A percentile compares a stretch with the other conserved stretches of the same genome.
phyloP scores from a whole-genome alignment of 2,888 invertebrate genomes.

The Erebia epiphron region DNA sequence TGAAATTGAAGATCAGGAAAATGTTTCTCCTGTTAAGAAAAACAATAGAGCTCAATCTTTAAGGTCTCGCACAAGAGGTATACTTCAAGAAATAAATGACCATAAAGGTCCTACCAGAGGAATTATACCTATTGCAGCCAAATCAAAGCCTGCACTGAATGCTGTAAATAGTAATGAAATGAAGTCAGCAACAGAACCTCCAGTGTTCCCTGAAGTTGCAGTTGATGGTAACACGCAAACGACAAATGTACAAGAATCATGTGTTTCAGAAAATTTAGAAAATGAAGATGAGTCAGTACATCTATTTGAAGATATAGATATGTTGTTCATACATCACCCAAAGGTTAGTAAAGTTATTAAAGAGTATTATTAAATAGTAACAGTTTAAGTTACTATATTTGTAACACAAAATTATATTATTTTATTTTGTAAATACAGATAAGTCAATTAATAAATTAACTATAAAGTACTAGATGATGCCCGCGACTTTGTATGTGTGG shows the following conservation, averaged over 20 bases:
- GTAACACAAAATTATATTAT: no score
- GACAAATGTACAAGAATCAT: slow-evolving; percentile 48
- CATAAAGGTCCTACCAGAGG: slow-evolving; percentile 58
- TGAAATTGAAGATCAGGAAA: slow-evolving; percentile 71
- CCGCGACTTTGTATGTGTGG: no score
- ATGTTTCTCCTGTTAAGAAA: slow-evolving; percentile 63
- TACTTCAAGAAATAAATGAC: slow-evolving; percentile 64
- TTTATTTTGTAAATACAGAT: no score
- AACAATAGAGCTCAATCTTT: slow-evolving; percentile 51
- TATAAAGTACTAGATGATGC: no score
- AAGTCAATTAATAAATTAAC: no score
- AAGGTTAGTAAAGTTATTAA: slow-evolving; percentile 55
- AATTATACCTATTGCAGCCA: slow-evolving; percentile 53
- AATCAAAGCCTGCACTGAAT: slow-evolving; percentile 53
- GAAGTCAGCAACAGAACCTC: slow-evolving; percentile 62
- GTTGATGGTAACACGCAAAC: slow-evolving; percentile 40
- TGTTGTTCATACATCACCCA: slow-evolving; percentile 59
- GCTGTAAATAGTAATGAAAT: slow-evolving; percentile 60
- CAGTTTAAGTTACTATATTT: no score
- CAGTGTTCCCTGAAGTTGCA: slow-evolving; percentile 51
- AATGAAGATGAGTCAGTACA: slow-evolving; percentile 68
- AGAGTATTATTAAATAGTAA: background rate
- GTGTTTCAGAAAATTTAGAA: slow-evolving; percentile 40
- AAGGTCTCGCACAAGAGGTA: slow-evolving; percentile 54
- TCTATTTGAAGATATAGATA: slow-evolving; percentile 75